Conservation (phyloP, 2,797 vertebrate species). For the Euthynnus affinis region DNA sequence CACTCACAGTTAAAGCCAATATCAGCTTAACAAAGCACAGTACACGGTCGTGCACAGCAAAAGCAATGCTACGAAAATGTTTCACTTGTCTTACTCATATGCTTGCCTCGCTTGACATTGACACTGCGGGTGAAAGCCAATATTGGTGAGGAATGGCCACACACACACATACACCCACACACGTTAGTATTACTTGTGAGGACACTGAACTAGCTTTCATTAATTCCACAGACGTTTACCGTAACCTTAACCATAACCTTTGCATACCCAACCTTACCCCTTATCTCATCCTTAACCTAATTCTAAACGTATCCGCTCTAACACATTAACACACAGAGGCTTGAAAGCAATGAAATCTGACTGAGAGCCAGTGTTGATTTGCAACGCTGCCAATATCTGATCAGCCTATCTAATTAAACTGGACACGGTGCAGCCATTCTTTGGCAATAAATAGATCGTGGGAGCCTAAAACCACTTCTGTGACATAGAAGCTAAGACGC, state of each 20-base stretch:
- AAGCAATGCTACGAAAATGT: background rate
- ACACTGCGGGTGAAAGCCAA: conserved; percentile 50
- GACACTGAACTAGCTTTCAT: background rate
- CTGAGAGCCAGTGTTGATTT: conserved; percentile 67
- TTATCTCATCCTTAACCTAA: conserved; percentile 43
- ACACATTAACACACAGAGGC: conserved; percentile 65
- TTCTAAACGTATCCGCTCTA: conserved; percentile 40
- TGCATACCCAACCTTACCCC: conserved; percentile 14
- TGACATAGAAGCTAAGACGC: conserved; percentile 49
- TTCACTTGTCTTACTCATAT: conserved; percentile 31
- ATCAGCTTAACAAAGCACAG: conserved; percentile 29
- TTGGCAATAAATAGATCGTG: conserved; percentile 65
- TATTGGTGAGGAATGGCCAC: conserved; percentile 27
- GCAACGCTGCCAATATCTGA: conserved; percentile 57
- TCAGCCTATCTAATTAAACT: conserved; percentile 47
- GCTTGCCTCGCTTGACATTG: conserved; percentile 22
- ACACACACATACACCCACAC: conserved; percentile 33
- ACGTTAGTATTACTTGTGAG: background rate
- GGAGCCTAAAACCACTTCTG: conserved; percentile 42
- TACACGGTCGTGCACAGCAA: background rate
- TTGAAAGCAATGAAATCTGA: conserved; percentile 60
- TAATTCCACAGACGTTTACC: conserved; percentile 9
- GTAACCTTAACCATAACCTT: conserved; percentile 35
- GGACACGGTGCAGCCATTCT: conserved; percentile 38
- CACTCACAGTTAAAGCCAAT: conserved; percentile 7